Evolutionary conservation across 2,888 invertebrate species (phyloP).

Genomic region (Choreutis nemorana): DNA sequence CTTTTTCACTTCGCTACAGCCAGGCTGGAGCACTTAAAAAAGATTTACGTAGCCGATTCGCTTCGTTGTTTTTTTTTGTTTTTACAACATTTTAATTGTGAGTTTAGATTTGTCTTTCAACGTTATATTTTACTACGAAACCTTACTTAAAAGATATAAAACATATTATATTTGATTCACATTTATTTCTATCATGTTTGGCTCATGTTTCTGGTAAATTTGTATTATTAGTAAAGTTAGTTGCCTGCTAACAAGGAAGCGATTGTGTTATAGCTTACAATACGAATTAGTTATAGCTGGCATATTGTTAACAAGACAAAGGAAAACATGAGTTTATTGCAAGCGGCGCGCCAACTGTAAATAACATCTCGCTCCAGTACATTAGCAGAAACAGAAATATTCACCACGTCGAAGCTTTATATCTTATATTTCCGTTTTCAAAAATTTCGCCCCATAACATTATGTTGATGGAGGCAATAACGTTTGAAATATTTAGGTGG

Average conservation of each 20-base stretch:
- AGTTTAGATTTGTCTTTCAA: conserved; percentile 2
- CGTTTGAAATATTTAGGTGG: conserved; percentile 64
- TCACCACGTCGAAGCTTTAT: conserved; percentile 44
- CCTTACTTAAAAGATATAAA: conserved; percentile 2
- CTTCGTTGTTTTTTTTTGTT: conserved; percentile 2
- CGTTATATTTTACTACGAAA: conserved; percentile 4
- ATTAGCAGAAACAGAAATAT: conserved; percentile 39
- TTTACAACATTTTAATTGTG: conserved; percentile 2
- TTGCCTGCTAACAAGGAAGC: too few species aligned
- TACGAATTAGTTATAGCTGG: too few species aligned
- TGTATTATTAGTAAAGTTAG: too few species aligned
- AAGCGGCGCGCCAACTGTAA: conserved; percentile 26
- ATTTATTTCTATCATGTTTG: too few species aligned
- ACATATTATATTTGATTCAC: conserved; percentile 14
- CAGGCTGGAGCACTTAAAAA: conserved; percentile 25
- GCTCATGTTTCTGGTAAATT: too few species aligned
- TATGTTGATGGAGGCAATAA: conserved; percentile 64
- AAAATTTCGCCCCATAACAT: conserved; percentile 63
- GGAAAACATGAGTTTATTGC: too few species aligned
- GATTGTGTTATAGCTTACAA: too few species aligned
- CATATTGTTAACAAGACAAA: too few species aligned
- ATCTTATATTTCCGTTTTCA: conserved; percentile 61
- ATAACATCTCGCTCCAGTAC: conserved; percentile 29
- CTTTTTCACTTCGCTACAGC: conserved; percentile 23
- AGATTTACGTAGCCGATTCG: conserved; percentile 16